Conservation (phyloP, 37 sponge, comb jelly and placozoan genomes). For the Aplysina aerophoba region DNA sequence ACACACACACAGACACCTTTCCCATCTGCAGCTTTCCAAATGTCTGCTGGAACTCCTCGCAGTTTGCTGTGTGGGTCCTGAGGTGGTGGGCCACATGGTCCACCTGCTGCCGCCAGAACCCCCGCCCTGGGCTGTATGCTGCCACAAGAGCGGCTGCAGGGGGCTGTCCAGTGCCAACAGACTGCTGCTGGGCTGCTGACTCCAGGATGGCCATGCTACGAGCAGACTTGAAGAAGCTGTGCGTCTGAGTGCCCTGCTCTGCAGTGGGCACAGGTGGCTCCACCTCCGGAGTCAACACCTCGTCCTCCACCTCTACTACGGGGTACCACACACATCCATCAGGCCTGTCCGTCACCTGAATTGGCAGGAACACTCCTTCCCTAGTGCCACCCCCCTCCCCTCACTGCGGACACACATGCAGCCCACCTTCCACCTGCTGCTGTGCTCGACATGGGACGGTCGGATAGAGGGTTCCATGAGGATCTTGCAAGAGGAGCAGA, state of each 20-base stretch:
- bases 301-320: slow-evolving; percentile 3
- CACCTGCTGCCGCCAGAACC: slow-evolving; percentile 84
- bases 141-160: slow-evolving; percentile 18
- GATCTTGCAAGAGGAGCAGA: slow-evolving; percentile 53
- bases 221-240: slow-evolving; percentile 81
- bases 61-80: slow-evolving; percentile 52
- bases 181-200: background rate
- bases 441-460: background rate
- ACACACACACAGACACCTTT: slow-evolving; percentile 46
- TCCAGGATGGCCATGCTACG: slow-evolving; percentile 42
- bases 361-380: background rate
- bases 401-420: background rate
- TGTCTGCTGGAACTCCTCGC: slow-evolving; percentile 50
- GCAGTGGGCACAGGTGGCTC: slow-evolving; percentile 63
- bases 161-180: background rate
- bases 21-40: slow-evolving; percentile 73
- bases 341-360: background rate
- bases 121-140: slow-evolving; percentile 75
- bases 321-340: slow-evolving; percentile 6
- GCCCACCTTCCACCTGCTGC: background rate
- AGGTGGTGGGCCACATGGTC: slow-evolving; percentile 78
- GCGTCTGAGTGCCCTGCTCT: slow-evolving; percentile 61
- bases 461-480: slow-evolving; percentile 56
- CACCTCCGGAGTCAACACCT: slow-evolving; percentile 35
- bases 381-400: background rate